These are phyloP conservation scores for Drosophila emarginata DNA, from an alignment of 2,888 invertebrate genomes.

Conservation along the genomic window DNA sequence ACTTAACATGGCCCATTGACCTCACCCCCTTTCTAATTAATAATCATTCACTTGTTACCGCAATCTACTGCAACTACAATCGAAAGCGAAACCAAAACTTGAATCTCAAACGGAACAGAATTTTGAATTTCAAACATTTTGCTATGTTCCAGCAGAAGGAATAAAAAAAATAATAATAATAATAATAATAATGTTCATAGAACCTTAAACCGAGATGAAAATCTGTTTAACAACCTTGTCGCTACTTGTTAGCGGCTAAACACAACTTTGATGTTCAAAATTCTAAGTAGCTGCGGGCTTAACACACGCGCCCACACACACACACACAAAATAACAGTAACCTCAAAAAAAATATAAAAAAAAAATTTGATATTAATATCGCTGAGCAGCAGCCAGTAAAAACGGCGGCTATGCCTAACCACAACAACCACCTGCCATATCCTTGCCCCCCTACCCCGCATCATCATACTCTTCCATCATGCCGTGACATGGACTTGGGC, in stretches of 20 bases:
- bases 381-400: conserved; percentile 40
- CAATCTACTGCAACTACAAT: background rate
- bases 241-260: conserved; percentile 28
- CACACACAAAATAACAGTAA: conserved; percentile 11
- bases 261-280: conserved; percentile 31
- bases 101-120: background rate
- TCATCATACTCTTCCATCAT: background rate
- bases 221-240: conserved; percentile 60
- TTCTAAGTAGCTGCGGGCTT: conserved; percentile 50
- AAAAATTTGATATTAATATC: conserved; percentile 71
- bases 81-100: background rate
- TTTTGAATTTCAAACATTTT: background rate
- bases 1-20: conserved; percentile 17
- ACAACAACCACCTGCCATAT: conserved; percentile 2
- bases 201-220: conserved; percentile 39
- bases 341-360: background rate
- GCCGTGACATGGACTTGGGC: background rate
- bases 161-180: background rate
- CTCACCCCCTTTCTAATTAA: conserved; percentile 47
- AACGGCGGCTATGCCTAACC: conserved; percentile 20
- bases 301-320: conserved; percentile 47
- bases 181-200: background rate
- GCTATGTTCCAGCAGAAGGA: background rate
- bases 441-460: too few relatives aligned
- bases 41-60: background rate